Base-by-base conservation (phyloP, 2,888 invertebrate species). In the Stenoptilia bipunctidactyla region DNA sequence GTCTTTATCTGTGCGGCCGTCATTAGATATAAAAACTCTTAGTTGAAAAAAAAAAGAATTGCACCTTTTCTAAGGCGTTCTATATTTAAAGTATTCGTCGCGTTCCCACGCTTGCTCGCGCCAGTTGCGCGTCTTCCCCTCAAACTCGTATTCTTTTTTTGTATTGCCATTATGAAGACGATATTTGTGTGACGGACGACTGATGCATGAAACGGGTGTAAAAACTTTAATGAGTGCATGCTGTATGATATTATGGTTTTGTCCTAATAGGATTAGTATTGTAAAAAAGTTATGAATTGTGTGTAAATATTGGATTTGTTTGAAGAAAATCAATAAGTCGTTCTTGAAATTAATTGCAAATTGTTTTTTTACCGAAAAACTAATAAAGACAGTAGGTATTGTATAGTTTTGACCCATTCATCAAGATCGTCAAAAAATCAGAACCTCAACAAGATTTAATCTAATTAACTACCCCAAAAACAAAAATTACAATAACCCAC, bases 61-160 rank as follows among this genome's bases (percentile, higher is more conserved):
- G 82, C 79, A 82, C 77, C 82, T 83, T 82, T 82, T 75, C 75
- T 79, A 79, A 77, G 72, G 70, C 70, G 76, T 74, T 76, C 73
- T 74, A 73, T 70, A 76, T 74, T 76, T 72, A 70, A 73, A 67
- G 74, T 20, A 73, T 72, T 71, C 70, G 75, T 70, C 66, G 68
- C 70, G 74, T 84, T 83, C 84, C 83, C 83, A 83, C 84, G 84
- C 65, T 80, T 72, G 72, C 72, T 69, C 73, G 74, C 82, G 83
- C 77, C 80, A 83, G 82, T 83, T 83, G 83, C 61, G 59, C 68
- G 65, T 70, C 73, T 74, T 66, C 68, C 75, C 77, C 68, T 69
- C 62, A 57, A 61, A 60, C 55, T 61, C 66, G 59, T 61, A 64
- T 58, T 20, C 20, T 60, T 66, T 70, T 66, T 68, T 66, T 66